Percentiles rank a stretch among this genome's conserved stretches.
Conservation (phyloP, 2,113 vertebrate genomes). For the Channa maculata region DNA sequence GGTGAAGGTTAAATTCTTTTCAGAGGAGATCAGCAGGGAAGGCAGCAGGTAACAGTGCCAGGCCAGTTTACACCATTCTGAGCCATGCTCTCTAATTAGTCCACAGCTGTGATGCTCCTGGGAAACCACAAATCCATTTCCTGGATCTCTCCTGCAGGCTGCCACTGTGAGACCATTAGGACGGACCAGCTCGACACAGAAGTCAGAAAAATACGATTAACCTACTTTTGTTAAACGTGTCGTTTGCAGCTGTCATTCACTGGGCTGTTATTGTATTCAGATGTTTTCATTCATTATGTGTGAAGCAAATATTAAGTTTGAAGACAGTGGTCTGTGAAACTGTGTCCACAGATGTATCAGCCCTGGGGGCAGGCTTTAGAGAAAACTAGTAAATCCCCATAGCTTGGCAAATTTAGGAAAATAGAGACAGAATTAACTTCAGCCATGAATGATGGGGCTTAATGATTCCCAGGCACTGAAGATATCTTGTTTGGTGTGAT, state of each 20-base stretch:
- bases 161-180: conserved; percentile 51
- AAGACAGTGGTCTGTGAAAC: conserved; percentile 16
- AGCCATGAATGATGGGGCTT: conserved; percentile 69
- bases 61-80: conserved; percentile 46
- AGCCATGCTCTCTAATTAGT: conserved; percentile 67
- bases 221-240: conserved; percentile 28
- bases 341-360: conserved; percentile 31
- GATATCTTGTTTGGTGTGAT: conserved; percentile 70
- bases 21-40: conserved; percentile 44
- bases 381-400: conserved; percentile 58
- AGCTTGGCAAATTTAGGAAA: conserved; percentile 66
- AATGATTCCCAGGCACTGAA: conserved; percentile 66
- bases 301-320: conserved; percentile 8
- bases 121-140: conserved; percentile 54
- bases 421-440: conserved; percentile 69
- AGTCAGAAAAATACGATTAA: conserved; percentile 23
- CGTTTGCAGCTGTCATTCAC: not conserved
- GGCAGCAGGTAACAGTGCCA: conserved; percentile 56
- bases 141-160: conserved; percentile 32
- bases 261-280: conserved; percentile 2
- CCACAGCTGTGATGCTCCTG: conserved; percentile 69
- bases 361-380: conserved; percentile 42
- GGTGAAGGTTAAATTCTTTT: conserved; percentile 68
- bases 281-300: not conserved
- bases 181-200: not conserved